Base-by-base conservation (phyloP, 2,113 vertebrate species). In the Plotosus lineatus region DNA sequence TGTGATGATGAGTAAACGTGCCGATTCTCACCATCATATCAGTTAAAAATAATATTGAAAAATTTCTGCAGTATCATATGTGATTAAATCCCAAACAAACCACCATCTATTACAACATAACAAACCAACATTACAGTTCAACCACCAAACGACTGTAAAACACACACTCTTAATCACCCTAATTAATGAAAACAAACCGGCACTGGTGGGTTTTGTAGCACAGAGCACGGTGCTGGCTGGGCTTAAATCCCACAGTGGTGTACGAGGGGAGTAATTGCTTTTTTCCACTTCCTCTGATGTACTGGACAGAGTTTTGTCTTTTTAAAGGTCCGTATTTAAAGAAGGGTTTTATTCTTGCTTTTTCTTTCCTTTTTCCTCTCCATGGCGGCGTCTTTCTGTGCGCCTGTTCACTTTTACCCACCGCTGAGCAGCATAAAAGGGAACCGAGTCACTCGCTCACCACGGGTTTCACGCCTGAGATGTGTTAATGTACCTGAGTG, bases 401-500 rank as follows among this genome's bases (percentile, higher is more conserved):
- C 11, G 23, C 19, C 36, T 42, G 63, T 4, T 12, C 63, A 12
- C 38, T 26, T 68, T 68, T 68, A 44, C 40, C 80, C 44, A 77
- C 80, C 23, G n/a, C 48, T 75, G 77, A 11, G 58, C 42, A 33
- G 31, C 28, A 79, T 69, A 56, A 77, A 71, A 77, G 53, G 61
- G 68, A 77, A 71, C 3, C 61, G 75, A 63, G 51, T 50, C 65
- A 5, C n/a, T 68, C 38, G 28, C 81, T 78, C 66, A 6, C 50
- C 21, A 50, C 53, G 50, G 60, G 77, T 26, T 68, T 46, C 44
- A 36, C 60, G 36, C 26, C 46, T 26, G 56, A 44, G 75, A 79
- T 26, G 38, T 63, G 48, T 53, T 79, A 75, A 83, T 65, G 60
- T 79, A 73, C 75, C 65, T 69, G 56, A 75, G 42, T 56, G 28